Evolutionary conservation across 2,797 vertebrate species (phyloP).

Genomic region (Semaprochilodus insignis): DNA sequence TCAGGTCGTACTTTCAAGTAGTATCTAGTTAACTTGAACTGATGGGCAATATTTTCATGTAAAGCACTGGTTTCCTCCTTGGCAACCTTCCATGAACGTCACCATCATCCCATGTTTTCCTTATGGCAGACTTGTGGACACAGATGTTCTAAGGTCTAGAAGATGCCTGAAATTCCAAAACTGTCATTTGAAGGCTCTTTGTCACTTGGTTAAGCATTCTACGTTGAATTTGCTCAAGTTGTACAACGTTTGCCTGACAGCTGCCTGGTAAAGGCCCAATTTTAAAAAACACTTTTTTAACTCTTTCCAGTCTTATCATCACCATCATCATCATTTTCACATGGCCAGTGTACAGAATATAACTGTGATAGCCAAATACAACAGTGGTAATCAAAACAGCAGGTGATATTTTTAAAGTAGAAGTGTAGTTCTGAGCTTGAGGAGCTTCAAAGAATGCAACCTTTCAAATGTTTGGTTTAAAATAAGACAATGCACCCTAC

Average conservation of each 20-base stretch:
- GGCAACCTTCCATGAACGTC: no score
- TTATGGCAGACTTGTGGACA: background rate
- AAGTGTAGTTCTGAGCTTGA: no score
- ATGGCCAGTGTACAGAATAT: no score
- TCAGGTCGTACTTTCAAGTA: background rate
- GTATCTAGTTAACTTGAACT: background rate
- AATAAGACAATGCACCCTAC: no score
- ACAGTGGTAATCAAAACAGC: no score
- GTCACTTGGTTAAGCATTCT: background rate
- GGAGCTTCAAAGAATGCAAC: no score
- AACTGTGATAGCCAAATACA: no score
- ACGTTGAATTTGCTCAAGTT: background rate
- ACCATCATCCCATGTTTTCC: background rate
- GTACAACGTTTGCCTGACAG: background rate
- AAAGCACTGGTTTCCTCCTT: background rate
- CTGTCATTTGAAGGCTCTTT: background rate
- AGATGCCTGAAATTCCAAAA: no score
- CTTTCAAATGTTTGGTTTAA: no score
- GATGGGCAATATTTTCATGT: background rate
- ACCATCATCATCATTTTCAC: no score
- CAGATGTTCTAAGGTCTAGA: background rate
- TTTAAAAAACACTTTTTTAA: background rate
- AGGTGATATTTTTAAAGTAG: no score
- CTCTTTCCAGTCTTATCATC: background rate
- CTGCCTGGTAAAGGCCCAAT: background rate